Evolutionary conservation across 2,113 vertebrate species (phyloP).

Genomic region (Gobiocypris rarus): DNA sequence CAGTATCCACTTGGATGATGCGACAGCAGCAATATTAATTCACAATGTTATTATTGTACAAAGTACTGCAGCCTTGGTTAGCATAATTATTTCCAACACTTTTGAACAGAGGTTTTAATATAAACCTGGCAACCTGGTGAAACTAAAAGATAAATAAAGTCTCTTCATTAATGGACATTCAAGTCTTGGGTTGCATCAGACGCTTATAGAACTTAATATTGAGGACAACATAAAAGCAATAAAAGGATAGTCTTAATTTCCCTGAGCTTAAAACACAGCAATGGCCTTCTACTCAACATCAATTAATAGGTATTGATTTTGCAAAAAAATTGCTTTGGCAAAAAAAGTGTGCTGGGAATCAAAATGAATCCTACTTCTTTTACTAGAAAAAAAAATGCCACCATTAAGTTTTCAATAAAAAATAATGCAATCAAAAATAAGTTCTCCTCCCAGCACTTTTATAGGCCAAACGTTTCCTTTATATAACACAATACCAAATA

Average conservation of each 20-base stretch:
- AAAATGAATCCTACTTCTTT: conserved; percentile 32
- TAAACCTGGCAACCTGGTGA: no score
- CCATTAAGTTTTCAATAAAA: conserved; percentile 49
- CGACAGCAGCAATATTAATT: no score
- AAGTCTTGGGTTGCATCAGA: no score
- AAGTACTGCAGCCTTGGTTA: background rate
- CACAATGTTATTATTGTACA: background rate
- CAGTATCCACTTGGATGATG: no score
- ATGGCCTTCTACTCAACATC: background rate
- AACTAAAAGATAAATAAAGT: no score
- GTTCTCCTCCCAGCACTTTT: conserved; percentile 20
- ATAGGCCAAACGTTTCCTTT: background rate
- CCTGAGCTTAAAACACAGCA: background rate
- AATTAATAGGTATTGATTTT: background rate
- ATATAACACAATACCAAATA: conserved; percentile 7
- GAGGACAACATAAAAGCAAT: background rate
- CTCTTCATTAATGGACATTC: no score
- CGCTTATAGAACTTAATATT: background rate
- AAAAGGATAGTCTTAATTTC: background rate
- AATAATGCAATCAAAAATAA: background rate
- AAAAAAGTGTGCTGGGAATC: background rate
- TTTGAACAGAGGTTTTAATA: no score
- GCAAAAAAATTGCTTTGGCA: no score
- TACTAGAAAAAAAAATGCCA: conserved; percentile 33
- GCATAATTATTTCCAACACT: no score